Conservation (phyloP, 2,797 vertebrate genomes). For the Pogoniulus pusillus region DNA sequence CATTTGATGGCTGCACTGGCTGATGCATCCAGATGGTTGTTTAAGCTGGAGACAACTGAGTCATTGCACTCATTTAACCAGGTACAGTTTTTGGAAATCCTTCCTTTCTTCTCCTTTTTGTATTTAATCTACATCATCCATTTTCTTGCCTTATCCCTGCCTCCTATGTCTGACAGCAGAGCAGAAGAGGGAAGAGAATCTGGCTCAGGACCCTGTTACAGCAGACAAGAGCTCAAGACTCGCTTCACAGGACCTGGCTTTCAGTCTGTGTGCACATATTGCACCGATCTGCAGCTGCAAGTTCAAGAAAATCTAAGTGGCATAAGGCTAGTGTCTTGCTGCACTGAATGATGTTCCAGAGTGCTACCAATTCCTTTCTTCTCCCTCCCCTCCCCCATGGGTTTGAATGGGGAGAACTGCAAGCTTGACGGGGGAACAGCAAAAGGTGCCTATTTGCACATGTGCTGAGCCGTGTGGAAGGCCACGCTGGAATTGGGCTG, state of each 20-base stretch:
- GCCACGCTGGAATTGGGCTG: no score
- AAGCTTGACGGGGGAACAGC: no score
- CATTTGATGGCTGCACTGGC: not conserved
- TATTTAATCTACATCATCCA: not conserved
- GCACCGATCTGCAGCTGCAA: not conserved
- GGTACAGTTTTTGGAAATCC: not conserved
- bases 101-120: not conserved
- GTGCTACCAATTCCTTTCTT: no score
- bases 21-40: not conserved
- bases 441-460: no score
- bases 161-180: not conserved
- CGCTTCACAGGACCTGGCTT: not conserved
- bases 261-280: not conserved
- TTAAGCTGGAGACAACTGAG: not conserved
- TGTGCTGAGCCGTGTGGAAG: no score
- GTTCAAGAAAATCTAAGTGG: not conserved
- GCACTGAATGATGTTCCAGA: no score
- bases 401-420: no score
- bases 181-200: not conserved
- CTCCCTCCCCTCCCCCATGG: no score
- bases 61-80: not conserved
- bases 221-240: not conserved
- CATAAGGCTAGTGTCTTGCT: rapidly evolving
- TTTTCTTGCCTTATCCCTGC: not conserved
- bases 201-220: not conserved